Conservation (phyloP, 2,888 invertebrate genomes). For the Geophilus truncorum region DNA sequence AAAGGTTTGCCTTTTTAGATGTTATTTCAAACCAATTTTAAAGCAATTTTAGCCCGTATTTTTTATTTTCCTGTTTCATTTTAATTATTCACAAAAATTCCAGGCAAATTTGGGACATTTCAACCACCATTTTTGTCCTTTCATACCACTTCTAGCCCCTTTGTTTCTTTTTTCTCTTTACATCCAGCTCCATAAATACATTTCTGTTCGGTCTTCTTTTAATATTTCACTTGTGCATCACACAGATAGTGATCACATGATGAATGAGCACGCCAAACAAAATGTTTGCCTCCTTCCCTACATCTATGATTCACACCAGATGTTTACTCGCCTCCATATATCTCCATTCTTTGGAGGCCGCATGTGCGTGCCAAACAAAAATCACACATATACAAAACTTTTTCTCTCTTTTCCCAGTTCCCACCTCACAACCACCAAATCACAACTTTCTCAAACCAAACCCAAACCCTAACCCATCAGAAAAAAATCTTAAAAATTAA, state of each 20-base stretch:
- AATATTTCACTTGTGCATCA: slow-evolving; percentile 20
- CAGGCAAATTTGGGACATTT: too few relatives aligned
- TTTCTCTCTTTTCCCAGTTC: background rate
- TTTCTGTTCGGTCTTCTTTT: slow-evolving; percentile 12
- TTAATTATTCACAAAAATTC: too few relatives aligned
- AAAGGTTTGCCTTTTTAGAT: too few relatives aligned
- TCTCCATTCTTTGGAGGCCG: slow-evolving; percentile 1
- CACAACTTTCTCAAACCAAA: background rate
- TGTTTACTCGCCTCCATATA: slow-evolving; percentile 20
- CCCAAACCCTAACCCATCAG: too few relatives aligned
- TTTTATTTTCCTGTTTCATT: too few relatives aligned
- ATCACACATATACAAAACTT: slow-evolving; percentile 20
- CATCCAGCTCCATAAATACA: background rate
- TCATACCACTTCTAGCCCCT: background rate
- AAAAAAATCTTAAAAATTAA: too few relatives aligned
- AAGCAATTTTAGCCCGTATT: too few relatives aligned
- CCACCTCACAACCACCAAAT: background rate
- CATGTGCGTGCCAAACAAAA: slow-evolving; percentile 16
- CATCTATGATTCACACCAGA: slow-evolving; percentile 20
- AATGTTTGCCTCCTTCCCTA: slow-evolving; percentile 18
- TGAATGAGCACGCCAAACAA: slow-evolving; percentile 20
- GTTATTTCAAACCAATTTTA: too few relatives aligned
- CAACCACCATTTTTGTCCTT: too few relatives aligned
- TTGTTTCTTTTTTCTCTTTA: background rate
- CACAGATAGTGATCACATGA: slow-evolving; percentile 20